Base-by-base conservation (phyloP, 2,797 vertebrate species). In the Okamejei kenojei region DNA sequence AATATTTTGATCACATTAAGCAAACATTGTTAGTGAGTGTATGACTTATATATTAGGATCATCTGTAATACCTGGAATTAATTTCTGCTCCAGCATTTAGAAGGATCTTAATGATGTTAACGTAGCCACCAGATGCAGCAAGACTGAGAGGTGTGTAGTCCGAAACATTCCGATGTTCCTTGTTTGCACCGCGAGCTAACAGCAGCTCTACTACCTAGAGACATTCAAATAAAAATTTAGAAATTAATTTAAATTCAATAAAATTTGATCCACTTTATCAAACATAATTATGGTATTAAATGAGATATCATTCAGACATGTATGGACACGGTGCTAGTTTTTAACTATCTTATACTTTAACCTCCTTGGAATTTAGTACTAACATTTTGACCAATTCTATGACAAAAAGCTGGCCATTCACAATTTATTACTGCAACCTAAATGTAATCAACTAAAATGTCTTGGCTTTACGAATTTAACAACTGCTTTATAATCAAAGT, bases 71-170 rank as follows among this genome's bases (percentile, higher is more conserved):
- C 99, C 99, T 98, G 95, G 99, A 99, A 97, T 99, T 99, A 94
- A 99, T 99, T 96, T 99, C 99, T 94, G 99, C 98, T 94, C 98
- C 99, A 93, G 98, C 98, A 95, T 98, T 99, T 94, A 99, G 97
- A 93, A 99, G 98, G 96, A 99, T 99, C 95, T 99, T 99, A 96
- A 99, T 99, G 95, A 99, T 99, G 95, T 99, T 99, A 94, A 99
- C 99, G 38, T 99, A 99, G 95, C 99, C 98, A 93, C 99, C 99
- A 93, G 99, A 99, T 15, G 99, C 99, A 93, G 99, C 99, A 94
- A 99, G 97, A 95, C 99, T 99, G 93, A 99, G 96, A 0, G 99
- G 99, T 0, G 99, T 99, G 96, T 99, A 99, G 95, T 99, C 99
- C 11, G 99, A 99, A 94, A 99, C 99, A 93, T 99, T 99, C 94